Evolutionary conservation across 2,797 vertebrate genomes (phyloP).

Genomic region (Tragelaphus eurycerus): DNA sequence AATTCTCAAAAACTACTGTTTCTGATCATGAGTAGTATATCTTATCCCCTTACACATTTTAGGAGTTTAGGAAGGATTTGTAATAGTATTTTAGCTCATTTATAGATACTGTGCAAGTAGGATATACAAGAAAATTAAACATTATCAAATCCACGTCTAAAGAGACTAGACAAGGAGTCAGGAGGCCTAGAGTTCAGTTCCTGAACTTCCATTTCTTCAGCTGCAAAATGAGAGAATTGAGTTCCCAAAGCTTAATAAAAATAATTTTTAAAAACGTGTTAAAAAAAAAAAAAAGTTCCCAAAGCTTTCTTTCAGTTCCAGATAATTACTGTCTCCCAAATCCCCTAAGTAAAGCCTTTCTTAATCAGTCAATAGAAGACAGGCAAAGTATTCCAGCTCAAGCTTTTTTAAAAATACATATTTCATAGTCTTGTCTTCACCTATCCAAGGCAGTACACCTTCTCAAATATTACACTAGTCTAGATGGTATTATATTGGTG

Average conservation of each 20-base stretch:
- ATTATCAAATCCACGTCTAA: neutral
- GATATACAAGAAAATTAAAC: neutral
- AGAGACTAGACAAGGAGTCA: neutral
- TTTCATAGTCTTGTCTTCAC: neutral
- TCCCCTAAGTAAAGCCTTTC: conserved; percentile 1
- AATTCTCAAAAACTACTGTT: conserved; percentile 19
- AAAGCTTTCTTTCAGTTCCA: neutral
- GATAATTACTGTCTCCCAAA: neutral
- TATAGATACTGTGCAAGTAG: neutral
- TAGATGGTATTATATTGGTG: conserved; percentile 5
- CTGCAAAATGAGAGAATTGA: conserved; percentile 30
- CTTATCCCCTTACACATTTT: neutral
- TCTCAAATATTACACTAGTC: conserved; percentile 26
- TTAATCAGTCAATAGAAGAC: neutral
- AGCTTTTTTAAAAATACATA: neutral
- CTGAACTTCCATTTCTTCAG: neutral
- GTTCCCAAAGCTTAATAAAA: neutral
- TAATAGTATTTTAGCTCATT: conserved; percentile 30
- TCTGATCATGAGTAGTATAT: conserved; percentile 22
- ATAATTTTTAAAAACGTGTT: neutral
- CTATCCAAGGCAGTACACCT: neutral
- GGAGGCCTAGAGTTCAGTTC: neutral
- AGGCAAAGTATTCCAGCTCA: conserved; percentile 8
- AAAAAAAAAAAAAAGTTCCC: neutral
- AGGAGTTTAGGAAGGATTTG: conserved; percentile 11